Evolutionary conservation across 92 coral and sea anemone genomes (phyloP).

Genomic region (Parazoanthus darwini): DNA sequence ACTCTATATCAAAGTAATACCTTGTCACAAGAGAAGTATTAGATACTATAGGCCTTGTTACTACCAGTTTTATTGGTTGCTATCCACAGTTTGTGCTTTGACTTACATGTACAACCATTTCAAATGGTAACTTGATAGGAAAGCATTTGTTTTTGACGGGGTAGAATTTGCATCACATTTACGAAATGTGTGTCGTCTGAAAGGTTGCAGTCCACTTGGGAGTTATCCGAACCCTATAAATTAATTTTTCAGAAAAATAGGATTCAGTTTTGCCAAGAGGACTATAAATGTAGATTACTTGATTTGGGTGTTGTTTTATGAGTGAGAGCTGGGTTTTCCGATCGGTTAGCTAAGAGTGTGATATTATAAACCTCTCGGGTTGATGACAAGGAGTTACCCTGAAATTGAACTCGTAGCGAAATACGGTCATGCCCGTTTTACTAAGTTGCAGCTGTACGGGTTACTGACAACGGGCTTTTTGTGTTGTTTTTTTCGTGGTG

Average conservation of each 20-base stretch:
- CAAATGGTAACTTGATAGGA: not conserved
- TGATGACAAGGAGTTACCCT: too few species aligned
- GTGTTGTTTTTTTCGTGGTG: too few species aligned
- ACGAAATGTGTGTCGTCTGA: not conserved
- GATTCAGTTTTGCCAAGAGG: not conserved
- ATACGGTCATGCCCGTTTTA: too few species aligned
- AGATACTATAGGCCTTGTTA: too few species aligned
- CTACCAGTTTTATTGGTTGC: not conserved
- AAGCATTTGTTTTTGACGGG: too few species aligned
- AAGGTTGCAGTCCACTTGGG: not conserved
- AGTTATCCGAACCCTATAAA: not conserved
- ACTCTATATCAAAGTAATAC: not conserved
- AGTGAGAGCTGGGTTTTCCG: not conserved
- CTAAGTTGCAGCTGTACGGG: too few species aligned
- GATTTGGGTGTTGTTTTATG: too few species aligned
- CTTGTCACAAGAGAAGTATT: not conserved
- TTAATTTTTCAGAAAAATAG: not conserved
- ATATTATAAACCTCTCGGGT: too few species aligned
- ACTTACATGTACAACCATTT: not conserved
- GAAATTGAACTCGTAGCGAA: too few species aligned
- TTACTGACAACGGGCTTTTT: too few species aligned
- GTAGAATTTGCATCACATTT: too few species aligned
- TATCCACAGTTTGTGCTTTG: not conserved
- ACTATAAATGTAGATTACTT: not conserved
- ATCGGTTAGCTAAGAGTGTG: too few species aligned